Conservation (phyloP, 2,113 vertebrate species). For the Pseudopipra pipra region DNA sequence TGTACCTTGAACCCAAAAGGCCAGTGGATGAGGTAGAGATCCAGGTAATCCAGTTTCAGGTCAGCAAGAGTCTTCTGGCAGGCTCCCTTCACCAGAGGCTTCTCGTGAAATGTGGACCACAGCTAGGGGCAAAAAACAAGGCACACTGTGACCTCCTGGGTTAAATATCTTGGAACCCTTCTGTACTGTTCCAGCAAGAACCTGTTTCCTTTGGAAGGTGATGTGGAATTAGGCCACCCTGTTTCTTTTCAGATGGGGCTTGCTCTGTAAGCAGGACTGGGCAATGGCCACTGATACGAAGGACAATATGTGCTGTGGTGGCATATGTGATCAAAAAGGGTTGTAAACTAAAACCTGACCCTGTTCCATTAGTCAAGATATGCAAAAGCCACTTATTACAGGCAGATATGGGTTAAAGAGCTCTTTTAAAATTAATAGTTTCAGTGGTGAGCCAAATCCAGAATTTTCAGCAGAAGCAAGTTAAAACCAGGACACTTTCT, state of each 20-base stretch:
- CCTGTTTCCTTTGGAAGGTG: neutral
- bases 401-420: neutral
- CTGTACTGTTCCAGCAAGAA: neutral
- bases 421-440: neutral
- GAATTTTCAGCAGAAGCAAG: neutral
- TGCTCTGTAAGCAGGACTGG: neutral
- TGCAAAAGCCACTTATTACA: neutral
- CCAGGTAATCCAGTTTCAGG: conserved; percentile 87
- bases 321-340: neutral
- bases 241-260: neutral
- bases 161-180: neutral
- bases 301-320: neutral
- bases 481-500: neutral
- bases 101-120: conserved; percentile 85
- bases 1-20: conserved; percentile 85
- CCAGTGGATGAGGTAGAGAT: conserved; percentile 91
- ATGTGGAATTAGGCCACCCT: neutral
- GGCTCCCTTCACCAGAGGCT: conserved; percentile 75
- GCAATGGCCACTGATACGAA: neutral
- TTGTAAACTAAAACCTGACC: too few species aligned
- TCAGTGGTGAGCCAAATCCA: neutral
- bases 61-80: conserved; percentile 83
- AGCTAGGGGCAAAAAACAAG: conserved; percentile 68
- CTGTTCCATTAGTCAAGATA: neutral
- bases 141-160: neutral